Conservation (phyloP, 2,113 vertebrate genomes). For the Erythrocercus mccallii region DNA sequence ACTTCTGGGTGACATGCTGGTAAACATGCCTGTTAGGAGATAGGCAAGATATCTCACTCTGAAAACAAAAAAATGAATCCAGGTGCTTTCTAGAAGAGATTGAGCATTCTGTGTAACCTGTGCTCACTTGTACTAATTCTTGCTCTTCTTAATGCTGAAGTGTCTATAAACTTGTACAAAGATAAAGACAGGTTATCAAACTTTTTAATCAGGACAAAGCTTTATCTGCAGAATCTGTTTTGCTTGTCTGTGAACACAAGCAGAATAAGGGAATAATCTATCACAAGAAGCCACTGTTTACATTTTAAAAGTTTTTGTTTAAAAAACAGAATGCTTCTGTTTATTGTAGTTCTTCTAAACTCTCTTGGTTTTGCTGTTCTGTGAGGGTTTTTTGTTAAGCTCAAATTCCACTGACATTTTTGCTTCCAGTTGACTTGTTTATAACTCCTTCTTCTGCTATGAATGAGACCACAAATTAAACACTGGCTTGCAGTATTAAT, state of each 20-base stretch:
- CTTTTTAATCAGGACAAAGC: background rate
- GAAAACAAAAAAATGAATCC: background rate
- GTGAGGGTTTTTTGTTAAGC: background rate
- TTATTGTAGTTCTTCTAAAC: background rate
- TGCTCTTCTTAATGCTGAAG: background rate
- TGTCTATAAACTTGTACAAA: background rate
- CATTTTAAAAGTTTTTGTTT: background rate
- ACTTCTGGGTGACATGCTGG: background rate
- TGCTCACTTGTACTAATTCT: background rate
- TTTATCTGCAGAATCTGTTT: background rate
- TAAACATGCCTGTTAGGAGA: background rate
- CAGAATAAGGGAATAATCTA: background rate
- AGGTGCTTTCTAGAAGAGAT: background rate
- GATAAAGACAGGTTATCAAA: background rate
- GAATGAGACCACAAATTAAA: background rate
- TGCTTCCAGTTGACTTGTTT: background rate
- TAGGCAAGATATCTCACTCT: background rate
- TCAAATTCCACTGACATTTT: background rate
- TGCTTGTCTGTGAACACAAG: background rate
- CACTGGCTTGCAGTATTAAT: background rate
- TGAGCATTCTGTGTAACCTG: background rate
- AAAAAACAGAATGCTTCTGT: background rate
- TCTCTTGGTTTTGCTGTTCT: background rate
- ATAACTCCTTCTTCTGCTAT: background rate
- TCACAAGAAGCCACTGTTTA: background rate